Evolutionary conservation across 2,888 invertebrate genomes (phyloP), one percentile per base, ranked within the genome.

Genomic region (Tipula lateralis): DNA sequence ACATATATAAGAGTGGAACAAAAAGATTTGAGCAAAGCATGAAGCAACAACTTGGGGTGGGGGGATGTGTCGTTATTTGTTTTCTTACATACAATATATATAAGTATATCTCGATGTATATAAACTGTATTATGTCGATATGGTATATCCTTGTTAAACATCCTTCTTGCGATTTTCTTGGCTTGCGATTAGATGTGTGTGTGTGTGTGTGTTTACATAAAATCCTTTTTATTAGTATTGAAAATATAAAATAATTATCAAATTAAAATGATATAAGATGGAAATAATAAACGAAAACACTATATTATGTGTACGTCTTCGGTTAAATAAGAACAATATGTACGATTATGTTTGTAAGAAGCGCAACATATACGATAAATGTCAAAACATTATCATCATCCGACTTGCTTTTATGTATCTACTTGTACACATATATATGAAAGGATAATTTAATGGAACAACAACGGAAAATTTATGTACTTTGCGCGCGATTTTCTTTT

Each of bases 161-260:
- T 66, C 24, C 66, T 66, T 66, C 9, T 19, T 66, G 24, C 2
- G 66, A 66, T 66, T 24, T 66, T 66, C 39, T 39, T 39, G 39
- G 13, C n/a, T n/a, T 66, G 66, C 9, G n/a, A n/a, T 50, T 50
- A 19, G 19, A 1, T 19, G 9, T 12, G 19, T 19, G 66, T 66
- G n/a, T 44, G n/a, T 44, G 2, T 44, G 3, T 44, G n/a, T 66
- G 66, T 66, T 24, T 66, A 24, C 66, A 66, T 66, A 66, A 66
- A 66, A 66, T 66, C 66, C 66, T 66, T 66, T 24, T 66, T 66
- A 66, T 66, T 66, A 66, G 66, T 66, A 66, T 66, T 24, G 66
- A 66, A 66, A 66, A 66, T 66, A 24, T 19, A 66, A 66, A 66
- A 66, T 66, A 66, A 66, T 66, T 66, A 66, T 66, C 66, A 66